phyloP scores from a whole-genome alignment of 1,140 invertebrate species.

The Nasonia longicornis region DNA sequence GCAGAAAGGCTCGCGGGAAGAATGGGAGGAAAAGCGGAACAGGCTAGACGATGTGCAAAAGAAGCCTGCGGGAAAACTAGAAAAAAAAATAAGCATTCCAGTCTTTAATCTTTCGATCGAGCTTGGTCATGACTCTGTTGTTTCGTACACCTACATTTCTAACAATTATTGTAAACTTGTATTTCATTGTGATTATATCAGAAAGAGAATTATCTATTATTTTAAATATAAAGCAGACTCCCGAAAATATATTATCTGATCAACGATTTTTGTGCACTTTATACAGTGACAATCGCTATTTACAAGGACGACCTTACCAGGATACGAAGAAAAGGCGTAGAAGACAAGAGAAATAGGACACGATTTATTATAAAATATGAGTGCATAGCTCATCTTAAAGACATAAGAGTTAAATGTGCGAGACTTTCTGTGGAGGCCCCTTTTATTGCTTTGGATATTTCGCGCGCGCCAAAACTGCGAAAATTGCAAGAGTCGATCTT shows the following conservation, averaged over 20 bases:
- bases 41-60: conserved; percentile 25
- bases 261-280: too few relatives aligned
- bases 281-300: too few relatives aligned
- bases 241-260: background rate
- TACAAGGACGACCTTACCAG: too few relatives aligned
- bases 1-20: conserved; percentile 44
- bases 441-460: conserved; percentile 34
- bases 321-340: background rate
- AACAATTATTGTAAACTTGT: too few relatives aligned
- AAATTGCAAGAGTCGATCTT: background rate
- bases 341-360: conserved; percentile 38
- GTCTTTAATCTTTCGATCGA: background rate
- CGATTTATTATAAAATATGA: conserved; percentile 53
- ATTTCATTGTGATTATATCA: too few relatives aligned
- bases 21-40: conserved; percentile 34
- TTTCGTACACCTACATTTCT: background rate
- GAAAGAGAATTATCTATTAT: background rate
- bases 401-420: background rate
- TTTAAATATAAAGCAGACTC: background rate
- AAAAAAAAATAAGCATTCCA: conserved; percentile 51
- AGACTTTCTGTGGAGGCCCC: background rate
- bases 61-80: background rate
- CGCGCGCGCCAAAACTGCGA: conserved; percentile 17
- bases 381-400: background rate
- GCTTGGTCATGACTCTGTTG: background rate